phyloP scores from a whole-genome alignment of 2,797 vertebrate genomes.

The Bufotes viridis region DNA sequence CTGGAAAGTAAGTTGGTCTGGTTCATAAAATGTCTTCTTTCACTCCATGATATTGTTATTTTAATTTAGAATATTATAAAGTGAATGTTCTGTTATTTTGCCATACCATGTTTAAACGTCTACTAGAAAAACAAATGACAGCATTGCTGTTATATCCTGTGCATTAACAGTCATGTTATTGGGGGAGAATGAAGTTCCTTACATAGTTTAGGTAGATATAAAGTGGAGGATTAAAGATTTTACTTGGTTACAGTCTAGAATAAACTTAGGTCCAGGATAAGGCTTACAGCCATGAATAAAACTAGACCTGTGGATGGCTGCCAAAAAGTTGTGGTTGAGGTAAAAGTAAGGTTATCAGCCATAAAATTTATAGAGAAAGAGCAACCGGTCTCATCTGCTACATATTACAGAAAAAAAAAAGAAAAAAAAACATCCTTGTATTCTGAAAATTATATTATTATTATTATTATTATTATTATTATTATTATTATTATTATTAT shows the following conservation, averaged over 20 bases:
- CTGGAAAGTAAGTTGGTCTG: neutral
- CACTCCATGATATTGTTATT: conserved; percentile 1
- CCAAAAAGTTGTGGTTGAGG: conserved; percentile 40
- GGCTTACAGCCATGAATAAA: conserved; percentile 43
- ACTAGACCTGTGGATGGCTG: conserved; percentile 39
- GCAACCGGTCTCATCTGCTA: conserved; percentile 24
- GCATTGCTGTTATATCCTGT: conserved; percentile 37
- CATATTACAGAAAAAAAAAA: neutral
- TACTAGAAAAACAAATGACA: conserved; percentile 21
- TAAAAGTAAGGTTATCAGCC: conserved; percentile 47
- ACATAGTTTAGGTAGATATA: conserved; percentile 40
- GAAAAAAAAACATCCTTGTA: neutral
- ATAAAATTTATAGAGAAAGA: neutral
- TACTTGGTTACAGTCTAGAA: conserved; percentile 40
- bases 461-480: neutral
- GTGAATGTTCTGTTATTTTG: neutral
- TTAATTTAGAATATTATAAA: conserved; percentile 8
- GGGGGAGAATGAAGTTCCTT: conserved; percentile 21
- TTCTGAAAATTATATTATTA: neutral
- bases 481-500: neutral
- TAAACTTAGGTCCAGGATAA: conserved; percentile 27
- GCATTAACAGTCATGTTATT: conserved; percentile 22
- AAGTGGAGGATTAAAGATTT: conserved; percentile 46
- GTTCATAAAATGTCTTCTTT: conserved; percentile 27
- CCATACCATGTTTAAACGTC: neutral